Evolutionary conservation across 2,113 vertebrate species (phyloP).

Genomic region (Vidua macroura): DNA sequence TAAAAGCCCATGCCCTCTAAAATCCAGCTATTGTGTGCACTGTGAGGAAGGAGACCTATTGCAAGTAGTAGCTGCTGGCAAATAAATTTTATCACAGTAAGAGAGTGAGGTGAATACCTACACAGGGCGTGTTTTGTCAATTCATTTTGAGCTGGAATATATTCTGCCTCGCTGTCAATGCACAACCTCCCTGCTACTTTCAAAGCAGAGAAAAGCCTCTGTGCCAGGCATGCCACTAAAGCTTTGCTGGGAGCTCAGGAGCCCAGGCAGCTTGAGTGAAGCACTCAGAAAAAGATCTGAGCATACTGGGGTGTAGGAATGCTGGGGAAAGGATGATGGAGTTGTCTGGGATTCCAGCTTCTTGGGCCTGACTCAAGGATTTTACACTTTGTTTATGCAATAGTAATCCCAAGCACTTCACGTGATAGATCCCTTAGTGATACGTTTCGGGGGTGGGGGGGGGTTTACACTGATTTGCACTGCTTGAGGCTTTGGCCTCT

Average conservation of each 20-base stretch:
- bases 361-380: constrained; percentile 13
- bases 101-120: not conserved
- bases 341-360: constrained; percentile 32
- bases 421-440: not conserved
- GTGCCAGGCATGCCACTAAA: not conserved
- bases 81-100: not conserved
- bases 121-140: not conserved
- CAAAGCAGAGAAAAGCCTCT: not conserved
- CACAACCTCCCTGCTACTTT: not conserved
- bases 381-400: constrained; percentile 54
- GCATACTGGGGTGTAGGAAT: not conserved
- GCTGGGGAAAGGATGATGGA: constrained; percentile 19
- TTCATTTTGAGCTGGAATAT: not conserved
- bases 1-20: not conserved
- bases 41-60: not conserved
- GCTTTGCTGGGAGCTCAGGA: not conserved
- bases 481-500: not conserved
- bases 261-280: not conserved
- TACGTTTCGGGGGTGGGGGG: not conserved
- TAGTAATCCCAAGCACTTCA: constrained; percentile 15
- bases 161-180: not conserved
- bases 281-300: not conserved
- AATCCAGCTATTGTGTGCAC: not conserved
- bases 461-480: not conserved
- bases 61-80: not conserved